Base-by-base conservation (phyloP, 1,140 invertebrate species). In the Physella acuta region DNA sequence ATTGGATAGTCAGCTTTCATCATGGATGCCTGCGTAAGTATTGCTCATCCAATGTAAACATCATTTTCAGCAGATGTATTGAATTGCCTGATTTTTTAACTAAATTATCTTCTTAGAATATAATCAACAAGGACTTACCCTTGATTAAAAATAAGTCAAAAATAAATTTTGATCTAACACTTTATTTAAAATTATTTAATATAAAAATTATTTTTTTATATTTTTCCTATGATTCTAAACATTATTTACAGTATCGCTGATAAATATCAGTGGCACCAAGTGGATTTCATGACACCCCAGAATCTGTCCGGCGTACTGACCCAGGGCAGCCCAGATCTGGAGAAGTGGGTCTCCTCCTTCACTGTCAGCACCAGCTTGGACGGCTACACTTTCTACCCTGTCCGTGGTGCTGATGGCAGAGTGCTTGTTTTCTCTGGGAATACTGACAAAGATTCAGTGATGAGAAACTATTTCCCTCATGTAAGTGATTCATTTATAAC, bases 321-420 rank as follows among this genome's bases (percentile, higher is more conserved):
- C 17, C 75, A 76, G 67, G 75, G 75, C 4, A 76, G 75, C 60
- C 72, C 75, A 2, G 44, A 59, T 14, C 62, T 68, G 34, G 70
- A 72, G 3, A 62, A 55, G 49, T 77, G 72, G 72, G 59, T 77
- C 20, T 72, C 70, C 17, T 72, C 64, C 2, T 67, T n/a, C 52
- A 36, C 52, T 26, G 24, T 55, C 24, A 60, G 58, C 33, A 60
- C 58, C 28, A 60, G 58, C 33, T 11, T 31, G 8, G 58, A 60
- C 24, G 58, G 30, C 33, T 60, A 30, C 8, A 60, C 58, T 17
- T 60, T 60, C 58, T 56, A 24, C 0, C 60, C 68, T 3, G 31
- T 67, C 20, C 37, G 39, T 4, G 39, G 30, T 39, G 20, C 55
- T 30, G 44, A 66, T 52, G 73, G 71, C 39, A 61, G 39, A 31